These are phyloP conservation scores for Acanthococcus lagerstroemiae DNA, from an alignment of 2,888 invertebrate species.

Conservation along the genomic window DNA sequence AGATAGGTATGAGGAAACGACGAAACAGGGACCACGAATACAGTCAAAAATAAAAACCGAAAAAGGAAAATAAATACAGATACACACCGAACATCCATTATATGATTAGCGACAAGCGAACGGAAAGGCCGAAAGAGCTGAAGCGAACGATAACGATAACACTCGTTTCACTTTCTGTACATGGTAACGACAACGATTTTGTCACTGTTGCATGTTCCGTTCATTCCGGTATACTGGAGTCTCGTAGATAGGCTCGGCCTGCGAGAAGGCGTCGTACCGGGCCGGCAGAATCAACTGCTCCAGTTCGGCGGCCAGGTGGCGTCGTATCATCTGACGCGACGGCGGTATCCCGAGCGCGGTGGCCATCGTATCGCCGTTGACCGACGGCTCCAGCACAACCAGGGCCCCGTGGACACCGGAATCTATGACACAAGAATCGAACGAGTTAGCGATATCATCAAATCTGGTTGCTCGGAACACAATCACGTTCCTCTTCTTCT, in stretches of 20 bases:
- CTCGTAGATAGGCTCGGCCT: slow-evolving; percentile 27
- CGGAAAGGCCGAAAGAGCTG: neutral
- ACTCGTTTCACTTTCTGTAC: neutral
- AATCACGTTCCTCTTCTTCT: too few relatives aligned
- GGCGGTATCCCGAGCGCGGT: slow-evolving; percentile 84
- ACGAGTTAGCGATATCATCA: too few relatives aligned
- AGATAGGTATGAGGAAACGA: too few relatives aligned
- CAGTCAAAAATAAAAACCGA: too few relatives aligned
- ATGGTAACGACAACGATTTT: neutral
- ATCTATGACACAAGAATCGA: slow-evolving; percentile 51
- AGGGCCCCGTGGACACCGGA: slow-evolving; percentile 92
- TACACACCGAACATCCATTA: too few relatives aligned
- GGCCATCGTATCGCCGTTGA: slow-evolving; percentile 90
- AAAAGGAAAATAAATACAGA: too few relatives aligned
- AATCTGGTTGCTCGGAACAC: too few relatives aligned
- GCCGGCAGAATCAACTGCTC: slow-evolving; percentile 85
- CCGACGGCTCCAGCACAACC: slow-evolving; percentile 84
- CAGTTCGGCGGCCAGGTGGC: slow-evolving; percentile 83
- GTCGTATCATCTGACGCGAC: slow-evolving; percentile 82
- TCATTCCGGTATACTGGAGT: slow-evolving; percentile 27
- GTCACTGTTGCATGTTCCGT: slow-evolving; percentile 15
- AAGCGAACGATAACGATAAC: neutral
- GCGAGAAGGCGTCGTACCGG: slow-evolving; percentile 52
- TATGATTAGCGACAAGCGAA: neutral
- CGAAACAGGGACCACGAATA: too few relatives aligned